Percentiles rank a stretch among this genome's conserved stretches.
phyloP scores from a whole-genome alignment of 2,113 vertebrate species.

The Atractosteus spatula region DNA sequence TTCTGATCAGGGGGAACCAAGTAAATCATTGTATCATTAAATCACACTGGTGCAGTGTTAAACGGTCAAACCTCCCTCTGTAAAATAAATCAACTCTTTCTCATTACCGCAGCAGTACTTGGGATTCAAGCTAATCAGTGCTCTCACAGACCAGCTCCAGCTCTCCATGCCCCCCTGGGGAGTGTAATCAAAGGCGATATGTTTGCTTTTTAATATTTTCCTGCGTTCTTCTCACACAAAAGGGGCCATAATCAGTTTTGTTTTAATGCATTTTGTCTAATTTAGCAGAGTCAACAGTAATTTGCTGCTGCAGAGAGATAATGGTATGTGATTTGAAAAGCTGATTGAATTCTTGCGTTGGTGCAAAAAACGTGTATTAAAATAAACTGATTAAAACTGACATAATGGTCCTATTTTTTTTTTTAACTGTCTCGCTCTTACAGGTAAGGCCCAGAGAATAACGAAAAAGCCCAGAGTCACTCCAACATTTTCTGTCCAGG shows the following conservation, averaged over 20 bases:
- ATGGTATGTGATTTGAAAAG: background rate
- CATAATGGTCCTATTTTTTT: background rate
- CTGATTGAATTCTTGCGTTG: background rate
- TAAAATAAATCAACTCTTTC: constrained; percentile 1
- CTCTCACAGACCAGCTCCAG: background rate
- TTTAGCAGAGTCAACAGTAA: constrained; percentile 6
- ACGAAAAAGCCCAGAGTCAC: too few relatives aligned
- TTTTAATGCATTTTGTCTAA: constrained; percentile 1
- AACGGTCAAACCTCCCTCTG: background rate
- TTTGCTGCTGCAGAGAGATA: constrained; percentile 1
- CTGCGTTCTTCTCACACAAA: background rate
- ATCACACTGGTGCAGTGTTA: background rate
- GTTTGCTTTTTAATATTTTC: background rate
- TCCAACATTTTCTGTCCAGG: too few relatives aligned
- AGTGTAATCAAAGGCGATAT: background rate
- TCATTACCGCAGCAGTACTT: background rate
- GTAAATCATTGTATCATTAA: constrained; percentile 2
- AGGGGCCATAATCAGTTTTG: background rate
- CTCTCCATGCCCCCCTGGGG: background rate
- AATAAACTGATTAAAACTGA: background rate
- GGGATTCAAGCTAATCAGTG: background rate
- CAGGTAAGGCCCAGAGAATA: too few relatives aligned
- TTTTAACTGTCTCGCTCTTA: too few relatives aligned
- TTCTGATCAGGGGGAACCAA: too few relatives aligned
- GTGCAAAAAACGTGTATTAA: background rate